Evolutionary conservation across 2,888 invertebrate genomes (phyloP), one percentile per base, ranked within the genome.

Genomic region (Hermaeophaga mercurialis): DNA sequence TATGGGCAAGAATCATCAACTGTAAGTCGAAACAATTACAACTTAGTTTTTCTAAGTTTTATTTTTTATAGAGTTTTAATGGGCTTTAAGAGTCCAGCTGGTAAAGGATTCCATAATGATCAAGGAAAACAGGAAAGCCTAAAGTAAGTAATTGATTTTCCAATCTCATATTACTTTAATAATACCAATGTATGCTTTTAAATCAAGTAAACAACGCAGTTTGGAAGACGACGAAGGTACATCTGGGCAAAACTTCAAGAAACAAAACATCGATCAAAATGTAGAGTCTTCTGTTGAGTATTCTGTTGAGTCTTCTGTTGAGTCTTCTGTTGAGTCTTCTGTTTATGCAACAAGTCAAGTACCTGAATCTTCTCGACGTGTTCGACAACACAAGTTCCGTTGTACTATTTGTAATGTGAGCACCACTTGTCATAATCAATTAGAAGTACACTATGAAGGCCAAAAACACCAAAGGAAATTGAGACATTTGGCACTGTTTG

Each of bases 371-470:
- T 8, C 36, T 22, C 17, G 3, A 38, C 11, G 34, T 7, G 28
- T n/a, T 12, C 43, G n/a, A n/a, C n/a, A 24, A n/a, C 6, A 3
- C 6, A 56, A 66, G 26, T 72, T 71, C 43, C 65, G 66, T 11
- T 78, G 78, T 58, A 70, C 71, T 8, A 17, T 76, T 12, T 78
- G 78, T 54, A 61, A 81, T 75, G 78, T 82, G 0, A 71, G 76
- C 0, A 81, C 84, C 22, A 84, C 84, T 0, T 83, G 82, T 65
- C 73, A 81, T 19, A 84, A 84, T 55, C 85, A 85, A 71, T 78
- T 87, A 73, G 81, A 82, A 1, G 80, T 79, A 70, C 86, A 87
- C 71, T 72, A 82, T 62, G 82, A 86, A 84, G 22, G 87, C 1
- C 81, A 81, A 58, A 81, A 78, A 54, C 87, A 87, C 73, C 77